phyloP scores from a whole-genome alignment of 2,113 vertebrate genomes.

The Rhynchopsitta pachyrhyncha region DNA sequence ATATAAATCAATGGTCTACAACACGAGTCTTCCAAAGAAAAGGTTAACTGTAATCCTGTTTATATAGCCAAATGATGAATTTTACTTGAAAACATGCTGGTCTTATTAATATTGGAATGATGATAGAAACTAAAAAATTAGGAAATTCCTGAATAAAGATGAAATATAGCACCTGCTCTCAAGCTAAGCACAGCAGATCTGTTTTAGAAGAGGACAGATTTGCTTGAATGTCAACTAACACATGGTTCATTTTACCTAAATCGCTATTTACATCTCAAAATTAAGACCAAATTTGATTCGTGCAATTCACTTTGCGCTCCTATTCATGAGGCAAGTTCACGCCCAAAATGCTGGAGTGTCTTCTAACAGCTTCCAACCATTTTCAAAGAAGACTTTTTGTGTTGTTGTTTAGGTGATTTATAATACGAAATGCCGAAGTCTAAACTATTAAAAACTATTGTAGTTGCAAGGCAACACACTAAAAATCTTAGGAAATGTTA shows the following conservation, averaged over 20 bases:
- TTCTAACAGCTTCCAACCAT: background rate
- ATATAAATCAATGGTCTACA: slow-evolving; percentile 12
- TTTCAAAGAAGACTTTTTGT: background rate
- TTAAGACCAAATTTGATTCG: background rate
- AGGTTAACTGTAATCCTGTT: background rate
- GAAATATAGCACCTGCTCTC: background rate
- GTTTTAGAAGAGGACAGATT: background rate
- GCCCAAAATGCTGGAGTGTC: background rate
- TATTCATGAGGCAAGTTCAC: background rate
- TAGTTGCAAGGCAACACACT: background rate
- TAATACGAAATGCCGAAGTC: background rate
- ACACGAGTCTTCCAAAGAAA: background rate
- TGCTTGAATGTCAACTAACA: background rate
- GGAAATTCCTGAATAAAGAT: background rate
- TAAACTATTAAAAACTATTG: background rate
- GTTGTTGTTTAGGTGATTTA: background rate
- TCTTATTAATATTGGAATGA: background rate
- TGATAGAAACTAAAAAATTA: background rate
- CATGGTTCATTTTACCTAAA: background rate
- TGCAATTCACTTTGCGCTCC: background rate
- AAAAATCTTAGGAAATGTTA: background rate
- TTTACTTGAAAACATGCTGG: background rate
- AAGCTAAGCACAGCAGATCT: background rate
- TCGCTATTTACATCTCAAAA: background rate
- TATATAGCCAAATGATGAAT: background rate